Evolutionary conservation across 2,888 invertebrate genomes (phyloP).

Genomic region (Drosophila diplacantha): DNA sequence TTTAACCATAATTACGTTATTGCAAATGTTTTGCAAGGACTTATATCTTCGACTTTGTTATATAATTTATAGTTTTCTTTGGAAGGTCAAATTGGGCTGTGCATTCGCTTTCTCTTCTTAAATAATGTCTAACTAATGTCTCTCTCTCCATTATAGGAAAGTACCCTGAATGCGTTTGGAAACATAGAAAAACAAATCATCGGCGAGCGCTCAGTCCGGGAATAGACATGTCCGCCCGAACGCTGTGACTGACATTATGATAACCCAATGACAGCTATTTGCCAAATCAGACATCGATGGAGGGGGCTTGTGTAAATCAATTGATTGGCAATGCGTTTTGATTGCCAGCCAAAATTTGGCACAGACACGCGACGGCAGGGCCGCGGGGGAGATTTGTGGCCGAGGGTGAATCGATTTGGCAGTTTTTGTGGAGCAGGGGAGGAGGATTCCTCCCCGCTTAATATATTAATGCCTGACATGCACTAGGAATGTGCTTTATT

Average conservation of each 20-base stretch:
- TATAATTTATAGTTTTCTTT: background rate
- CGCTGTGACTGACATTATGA: conserved; percentile 50
- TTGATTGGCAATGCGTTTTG: conserved; percentile 70
- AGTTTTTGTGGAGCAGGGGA: conserved; percentile 3
- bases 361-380: conserved; percentile 51
- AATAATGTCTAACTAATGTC: background rate
- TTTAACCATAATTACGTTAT: background rate
- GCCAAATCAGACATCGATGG: conserved; percentile 52
- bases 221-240: conserved; percentile 23
- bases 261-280: conserved; percentile 59
- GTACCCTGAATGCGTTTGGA: background rate
- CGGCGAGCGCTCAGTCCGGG: background rate
- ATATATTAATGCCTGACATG: conserved; percentile 62
- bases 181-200: background rate
- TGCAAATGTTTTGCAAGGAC: background rate
- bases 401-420: conserved; percentile 43
- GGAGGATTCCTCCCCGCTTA: conserved; percentile 34
- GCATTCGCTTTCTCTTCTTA: background rate
- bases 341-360: conserved; percentile 53
- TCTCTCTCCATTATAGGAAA: background rate
- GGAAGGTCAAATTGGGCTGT: background rate
- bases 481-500: conserved; percentile 54
- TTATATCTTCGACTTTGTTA: background rate
- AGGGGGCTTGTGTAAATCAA: conserved; percentile 57
- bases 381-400: conserved; percentile 21